phyloP scores from a whole-genome alignment of 1,140 invertebrate genomes.

The Aphidius ervi region DNA sequence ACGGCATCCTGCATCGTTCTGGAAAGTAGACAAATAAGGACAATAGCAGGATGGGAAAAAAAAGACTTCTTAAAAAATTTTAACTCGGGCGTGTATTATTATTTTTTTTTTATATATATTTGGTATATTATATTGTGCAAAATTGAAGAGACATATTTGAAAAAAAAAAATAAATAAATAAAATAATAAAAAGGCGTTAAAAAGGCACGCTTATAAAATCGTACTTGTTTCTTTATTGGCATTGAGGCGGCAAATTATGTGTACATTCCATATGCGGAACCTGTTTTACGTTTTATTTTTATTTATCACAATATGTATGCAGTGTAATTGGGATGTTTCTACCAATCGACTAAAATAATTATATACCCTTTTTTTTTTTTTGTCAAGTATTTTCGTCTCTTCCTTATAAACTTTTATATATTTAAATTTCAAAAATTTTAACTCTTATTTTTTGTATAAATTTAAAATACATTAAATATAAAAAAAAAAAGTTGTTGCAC shows the following conservation, averaged over 20 bases:
- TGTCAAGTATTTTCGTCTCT: conserved; percentile 1
- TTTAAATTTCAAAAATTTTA: too few relatives aligned
- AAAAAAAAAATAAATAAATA: conserved; percentile 2
- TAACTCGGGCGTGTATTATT: too few relatives aligned
- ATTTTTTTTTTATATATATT: too few relatives aligned
- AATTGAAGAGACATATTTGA: background rate
- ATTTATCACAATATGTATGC: conserved; percentile 22
- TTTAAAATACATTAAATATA: too few relatives aligned
- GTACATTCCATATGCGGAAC: conserved; percentile 43
- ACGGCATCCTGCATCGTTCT: too few relatives aligned
- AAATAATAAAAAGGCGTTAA: conserved; percentile 38
- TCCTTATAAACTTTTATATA: background rate
- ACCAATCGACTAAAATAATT: conserved; percentile 11
- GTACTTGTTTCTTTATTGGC: conserved; percentile 45
- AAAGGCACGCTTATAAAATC: conserved; percentile 50
- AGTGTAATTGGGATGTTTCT: conserved; percentile 43
- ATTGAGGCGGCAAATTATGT: conserved; percentile 45
- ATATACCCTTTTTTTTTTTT: conserved; percentile 17
- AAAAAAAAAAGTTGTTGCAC: too few relatives aligned
- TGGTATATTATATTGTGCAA: too few relatives aligned
- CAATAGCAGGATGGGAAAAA: too few relatives aligned
- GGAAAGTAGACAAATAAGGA: too few relatives aligned
- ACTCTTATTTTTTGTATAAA: too few relatives aligned
- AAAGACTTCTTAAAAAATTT: too few relatives aligned
- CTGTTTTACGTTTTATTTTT: conserved; percentile 42